Base-by-base conservation (phyloP, 2,797 vertebrate genomes). In the Todus mexicanus region DNA sequence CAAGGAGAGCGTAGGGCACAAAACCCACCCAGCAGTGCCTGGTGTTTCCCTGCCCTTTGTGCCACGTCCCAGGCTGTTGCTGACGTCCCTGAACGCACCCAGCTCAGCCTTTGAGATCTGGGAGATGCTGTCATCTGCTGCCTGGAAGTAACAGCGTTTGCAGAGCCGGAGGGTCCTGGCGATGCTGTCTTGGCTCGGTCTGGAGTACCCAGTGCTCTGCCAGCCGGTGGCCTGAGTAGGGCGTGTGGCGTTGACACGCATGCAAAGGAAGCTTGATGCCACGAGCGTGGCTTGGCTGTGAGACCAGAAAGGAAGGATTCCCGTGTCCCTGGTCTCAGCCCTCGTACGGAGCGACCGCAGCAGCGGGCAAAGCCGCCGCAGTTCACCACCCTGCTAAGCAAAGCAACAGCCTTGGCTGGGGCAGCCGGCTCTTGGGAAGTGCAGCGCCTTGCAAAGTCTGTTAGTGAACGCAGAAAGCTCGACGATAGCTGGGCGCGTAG, bases 231-330 rank as follows among this genome's bases (percentile, higher is more conserved):
- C 42, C 43, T 10, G 23, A 25, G 38, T 14, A 59, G 38, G 31
- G 26, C 0, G 1, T 38, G 50, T 63, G 19, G 10, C 26, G 42
- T 42, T 29, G 53, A 38, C 23, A 38, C 31, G 15, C 4, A 0
- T 18, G 45, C 61, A 42, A 47, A 74, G 54, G 74, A 71, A 48
- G 31, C 35, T 87, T 47, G 22, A 42, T 59, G 43, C 29, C 7
- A 9, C 0, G 4, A 33, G 42, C 4, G 9, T 57, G 37, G 69
- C 38, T 33, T 18, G 53, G 66, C 33, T 81, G 9, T 22, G 7
- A 13, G 75, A 35, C 12, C 1, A 1, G 50, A 43, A 25, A 29
- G 11, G 11, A 11, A 35, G 29, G 69, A 14, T 38, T 83, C 37
- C 73, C 4, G 0, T 43, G 40, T 48, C 51, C 35, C 9, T 21